Evolutionary conservation across 2,113 vertebrate genomes (phyloP), one percentile per base, ranked within the genome.

Genomic region (Cranoglanis bouderius): DNA sequence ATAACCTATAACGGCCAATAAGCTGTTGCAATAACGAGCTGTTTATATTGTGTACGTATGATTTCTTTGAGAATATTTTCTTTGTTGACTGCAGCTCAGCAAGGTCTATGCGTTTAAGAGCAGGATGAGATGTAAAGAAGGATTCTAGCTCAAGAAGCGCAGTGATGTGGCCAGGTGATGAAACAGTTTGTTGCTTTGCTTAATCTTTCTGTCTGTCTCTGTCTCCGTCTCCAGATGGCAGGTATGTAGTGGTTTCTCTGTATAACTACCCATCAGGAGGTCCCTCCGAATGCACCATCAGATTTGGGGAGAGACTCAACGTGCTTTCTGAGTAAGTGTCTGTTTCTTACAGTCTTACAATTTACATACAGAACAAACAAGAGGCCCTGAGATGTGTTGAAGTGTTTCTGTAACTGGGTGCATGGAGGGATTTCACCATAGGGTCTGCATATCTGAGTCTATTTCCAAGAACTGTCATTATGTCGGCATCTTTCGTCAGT

Each of bases 251-350:
- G 0, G 92, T 97, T 85, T 94, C 96, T 61, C 92, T 97, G 89
- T 95, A 94, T 21, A 92, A 94, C 86, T 97, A 96, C 86, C 97
- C 96, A 0, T 92, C 92, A 0, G 91, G 94, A 0, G 13, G 77
- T 0, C 93, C 91, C 0, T 14, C 77, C 0, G 93, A 93, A 0
- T 35, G 92, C 0, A 29, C 90, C 1, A 94, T 97, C 91, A 93
- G 91, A 55, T 92, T 96, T 16, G 96, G 96, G 2, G 96, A 97
- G 88, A 93, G 91, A 5, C 75, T 97, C 90, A 92, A 53, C 14
- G 29, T 97, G 88, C 12, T 96, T n/a, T 95, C 96, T 0, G 94
- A 97, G 96, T 97, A 93, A 96, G 97, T 59, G 5, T 12, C 0
- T 72, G 18, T 2, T 12, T 43, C 35, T 26, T 51, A 35, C 40